phyloP scores from a whole-genome alignment of 2,888 invertebrate species.

The Leptopilina drosophilae region DNA sequence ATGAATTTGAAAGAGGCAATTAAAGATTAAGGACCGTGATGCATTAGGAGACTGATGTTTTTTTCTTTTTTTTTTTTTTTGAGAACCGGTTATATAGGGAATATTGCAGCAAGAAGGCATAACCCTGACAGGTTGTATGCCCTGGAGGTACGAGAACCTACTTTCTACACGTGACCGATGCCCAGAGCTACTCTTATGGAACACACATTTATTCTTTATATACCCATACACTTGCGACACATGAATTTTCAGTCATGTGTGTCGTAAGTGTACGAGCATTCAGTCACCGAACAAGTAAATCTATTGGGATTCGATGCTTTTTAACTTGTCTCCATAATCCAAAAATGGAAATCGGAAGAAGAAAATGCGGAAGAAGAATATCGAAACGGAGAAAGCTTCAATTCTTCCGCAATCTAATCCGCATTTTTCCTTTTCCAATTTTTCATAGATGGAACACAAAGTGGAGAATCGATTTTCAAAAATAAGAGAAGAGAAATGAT shows the following conservation, averaged over 20 bases:
- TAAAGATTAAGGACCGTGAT: background rate
- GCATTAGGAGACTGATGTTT: background rate
- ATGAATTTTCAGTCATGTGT: background rate
- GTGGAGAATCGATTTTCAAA: background rate
- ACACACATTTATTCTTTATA: background rate
- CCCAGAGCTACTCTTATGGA: slow-evolving; percentile 13
- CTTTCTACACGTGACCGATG: slow-evolving; percentile 62
- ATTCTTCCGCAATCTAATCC: no score
- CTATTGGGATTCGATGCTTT: background rate
- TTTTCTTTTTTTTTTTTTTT: background rate
- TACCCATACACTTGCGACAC: background rate
- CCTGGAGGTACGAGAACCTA: slow-evolving; percentile 57
- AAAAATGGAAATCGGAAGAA: slow-evolving; percentile 23
- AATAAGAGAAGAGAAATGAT: background rate
- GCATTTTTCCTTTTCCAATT: no score
- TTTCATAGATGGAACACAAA: no score
- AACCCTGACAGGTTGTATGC: slow-evolving; percentile 53
- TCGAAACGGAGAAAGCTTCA: no score
- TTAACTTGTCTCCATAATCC: background rate
- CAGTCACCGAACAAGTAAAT: background rate
- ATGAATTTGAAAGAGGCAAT: background rate
- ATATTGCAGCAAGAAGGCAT: slow-evolving; percentile 34
- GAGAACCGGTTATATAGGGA: slow-evolving; percentile 1
- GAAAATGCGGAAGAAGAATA: slow-evolving; percentile 16
- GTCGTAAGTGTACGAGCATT: background rate